Evolutionary conservation across 2,113 vertebrate species (phyloP), one percentile per base, ranked within the genome.

Genomic region (Oryzias curvinotus): DNA sequence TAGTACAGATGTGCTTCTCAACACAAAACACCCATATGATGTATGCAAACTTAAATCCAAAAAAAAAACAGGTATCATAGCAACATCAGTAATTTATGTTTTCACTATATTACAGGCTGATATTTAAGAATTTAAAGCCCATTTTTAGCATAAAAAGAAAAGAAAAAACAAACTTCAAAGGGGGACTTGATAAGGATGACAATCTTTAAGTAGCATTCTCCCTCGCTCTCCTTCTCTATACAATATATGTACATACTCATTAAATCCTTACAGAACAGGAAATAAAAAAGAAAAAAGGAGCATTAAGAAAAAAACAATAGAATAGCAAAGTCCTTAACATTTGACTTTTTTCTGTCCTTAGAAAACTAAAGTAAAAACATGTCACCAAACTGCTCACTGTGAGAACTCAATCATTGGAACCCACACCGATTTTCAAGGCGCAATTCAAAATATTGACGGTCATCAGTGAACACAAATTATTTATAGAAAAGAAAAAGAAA

Each of bases 21-120:
- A 73, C 17, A 58, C 52, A 55, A 53, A 49, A 30, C 45, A 65
- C 19, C 46, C 13, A 60, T 73, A 65, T 64, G 57, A 60, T 72
- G 58, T 64, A 78, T 52, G 50, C 46, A 62, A 75, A 73, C 28
- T 52, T 60, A 80, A 65, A 80, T 67, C 78, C 54, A 77, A 84
- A 57, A 73, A 62, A 63, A 57, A 60, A 44, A 75, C 64, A 75
- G 81, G 52, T 68, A 57, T 76, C 49, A 69, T 80, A 67, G 55
- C 46, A 77, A 79, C 55, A 65, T 75, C 65, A 86, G 62, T 76
- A 68, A 77, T 87, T 85, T 81, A 86, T 66, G 4, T 67, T 70
- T 83, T 62, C 72, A 73, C 73, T 85, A 86, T 71, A 84, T 76
- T 82, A 87, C 77, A 88, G 55, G 67, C 73, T 81, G 65, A 83